Conservation (phyloP, 2,797 vertebrate species). For the Alectoris magna region DNA sequence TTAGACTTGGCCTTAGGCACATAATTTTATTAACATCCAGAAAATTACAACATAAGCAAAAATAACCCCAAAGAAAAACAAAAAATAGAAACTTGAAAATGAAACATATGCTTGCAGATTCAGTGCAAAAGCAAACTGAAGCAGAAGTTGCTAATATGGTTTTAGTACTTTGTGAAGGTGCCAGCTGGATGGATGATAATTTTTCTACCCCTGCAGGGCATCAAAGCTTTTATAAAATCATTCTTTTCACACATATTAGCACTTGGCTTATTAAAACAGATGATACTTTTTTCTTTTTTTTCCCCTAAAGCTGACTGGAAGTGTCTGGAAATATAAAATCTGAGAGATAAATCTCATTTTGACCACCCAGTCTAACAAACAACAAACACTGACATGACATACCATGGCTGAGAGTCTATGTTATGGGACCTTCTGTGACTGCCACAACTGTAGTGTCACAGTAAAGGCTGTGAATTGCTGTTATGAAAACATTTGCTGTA, state of each 20-base stretch:
- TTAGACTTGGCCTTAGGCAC: constrained; percentile 11
- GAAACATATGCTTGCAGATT: constrained; percentile 80
- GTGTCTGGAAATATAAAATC: constrained; percentile 73
- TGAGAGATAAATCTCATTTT: constrained; percentile 71
- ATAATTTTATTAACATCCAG: constrained; percentile 53
- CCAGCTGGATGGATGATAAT: constrained; percentile 85
- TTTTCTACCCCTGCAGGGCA: constrained; percentile 84
- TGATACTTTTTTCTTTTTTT: constrained; percentile 76
- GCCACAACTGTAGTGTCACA: constrained; percentile 78
- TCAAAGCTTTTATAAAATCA: constrained; percentile 85
- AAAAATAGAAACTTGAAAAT: constrained; percentile 73
- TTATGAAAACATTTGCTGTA: constrained; percentile 85
- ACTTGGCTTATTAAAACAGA: constrained; percentile 84
- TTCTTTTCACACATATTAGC: constrained; percentile 86
- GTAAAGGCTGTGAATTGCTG: constrained; percentile 82
- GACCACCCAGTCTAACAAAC: constrained; percentile 71
- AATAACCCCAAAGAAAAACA: constrained; percentile 67
- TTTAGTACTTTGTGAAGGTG: constrained; percentile 82
- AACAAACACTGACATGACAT: constrained; percentile 70
- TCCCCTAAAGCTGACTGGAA: constrained; percentile 69
- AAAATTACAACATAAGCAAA: constrained; percentile 74
- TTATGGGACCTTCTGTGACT: constrained; percentile 75
- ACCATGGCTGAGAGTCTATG: constrained; percentile 60
- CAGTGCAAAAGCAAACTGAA: constrained; percentile 78
- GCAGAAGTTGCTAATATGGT: constrained; percentile 82